phyloP scores from a whole-genome alignment of 2,797 vertebrate genomes.

The Hafferia zeledoni region DNA sequence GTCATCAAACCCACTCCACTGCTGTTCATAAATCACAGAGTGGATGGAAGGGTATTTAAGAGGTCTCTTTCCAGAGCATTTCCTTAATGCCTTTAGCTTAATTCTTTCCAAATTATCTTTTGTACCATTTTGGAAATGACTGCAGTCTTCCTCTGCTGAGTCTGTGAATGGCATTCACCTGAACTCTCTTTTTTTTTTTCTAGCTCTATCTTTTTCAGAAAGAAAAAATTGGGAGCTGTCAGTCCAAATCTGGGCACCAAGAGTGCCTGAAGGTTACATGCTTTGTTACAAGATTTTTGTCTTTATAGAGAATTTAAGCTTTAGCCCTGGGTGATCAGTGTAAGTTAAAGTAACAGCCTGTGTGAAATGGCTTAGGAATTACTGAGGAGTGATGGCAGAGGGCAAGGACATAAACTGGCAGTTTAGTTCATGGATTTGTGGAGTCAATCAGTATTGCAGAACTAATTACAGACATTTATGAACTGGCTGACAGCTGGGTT shows the following conservation, averaged over 20 bases:
- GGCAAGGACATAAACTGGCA: background rate
- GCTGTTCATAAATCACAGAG: no score
- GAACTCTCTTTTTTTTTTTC: no score
- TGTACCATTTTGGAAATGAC: no score
- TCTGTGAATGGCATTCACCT: no score
- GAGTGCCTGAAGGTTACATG: background rate
- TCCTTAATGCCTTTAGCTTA: no score
- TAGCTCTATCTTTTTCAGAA: no score
- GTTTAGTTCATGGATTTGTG: background rate
- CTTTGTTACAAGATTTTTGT: background rate
- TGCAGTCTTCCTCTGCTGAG: no score
- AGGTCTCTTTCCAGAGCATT: no score
- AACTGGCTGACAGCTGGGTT: background rate
- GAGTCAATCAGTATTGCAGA: background rate
- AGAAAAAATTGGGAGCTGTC: background rate
- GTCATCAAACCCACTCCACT: no score
- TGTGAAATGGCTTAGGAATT: background rate
- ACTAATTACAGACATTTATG: background rate
- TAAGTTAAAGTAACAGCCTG: background rate
- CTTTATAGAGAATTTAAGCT: background rate
- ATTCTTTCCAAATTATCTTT: no score
- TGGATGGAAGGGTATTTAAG: no score
- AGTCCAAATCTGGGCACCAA: background rate
- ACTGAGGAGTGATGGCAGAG: background rate
- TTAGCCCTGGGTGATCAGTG: background rate